Base-by-base conservation (phyloP, 2,797 vertebrate genomes). In the Rousettus madagascariensis region DNA sequence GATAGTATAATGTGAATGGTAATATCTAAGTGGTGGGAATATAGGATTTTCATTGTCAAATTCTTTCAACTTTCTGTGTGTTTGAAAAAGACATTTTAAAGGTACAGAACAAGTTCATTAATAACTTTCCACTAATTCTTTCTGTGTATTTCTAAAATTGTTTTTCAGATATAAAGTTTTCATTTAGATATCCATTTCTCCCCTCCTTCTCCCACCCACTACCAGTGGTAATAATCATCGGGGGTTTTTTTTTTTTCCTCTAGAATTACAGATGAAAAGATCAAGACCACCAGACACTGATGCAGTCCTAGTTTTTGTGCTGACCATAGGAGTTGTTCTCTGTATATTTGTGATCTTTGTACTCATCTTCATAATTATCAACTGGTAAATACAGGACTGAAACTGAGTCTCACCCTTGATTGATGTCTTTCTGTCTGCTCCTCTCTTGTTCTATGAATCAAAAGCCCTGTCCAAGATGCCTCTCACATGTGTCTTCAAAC, bases 311-410 rank as follows among this genome's bases (percentile, higher is more conserved):
- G n/a, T 97, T 30, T 97, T 98, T 86, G 95, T 97, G 68, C 69
- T 98, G 68, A 86, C 97, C 79, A 55, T 83, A 90, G 97, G 97
- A 95, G 86, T 98, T 63, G 63, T 97, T 86, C 82, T 96, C 80
- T 97, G 75, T 55, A 51, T 97, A 96, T 91, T 85, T 5, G 74
- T 96, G 85, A 98, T 98, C 89, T 97, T 98, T 93, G 78, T 94
- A 69, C 49, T 97, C 71, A 92, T 98, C 96, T 97, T 98, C 95
- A 95, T 98, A 72, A 97, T 97, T 94, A 72, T 97, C 96, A 95
- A 95, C 63, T 96, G 97, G 98, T 97, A 98, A 59, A 98, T 98
- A 55, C 90, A 96, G n/a, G 94, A 3, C 41, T 61, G 20, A 43
- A 51, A 20, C 66, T 80, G 30, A 24, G 13, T 66, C 33, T 71